A percentile compares a stretch with the other conserved stretches of the same genome.
Conservation (phyloP, 2,113 vertebrate species). For the Bungarus multicinctus region DNA sequence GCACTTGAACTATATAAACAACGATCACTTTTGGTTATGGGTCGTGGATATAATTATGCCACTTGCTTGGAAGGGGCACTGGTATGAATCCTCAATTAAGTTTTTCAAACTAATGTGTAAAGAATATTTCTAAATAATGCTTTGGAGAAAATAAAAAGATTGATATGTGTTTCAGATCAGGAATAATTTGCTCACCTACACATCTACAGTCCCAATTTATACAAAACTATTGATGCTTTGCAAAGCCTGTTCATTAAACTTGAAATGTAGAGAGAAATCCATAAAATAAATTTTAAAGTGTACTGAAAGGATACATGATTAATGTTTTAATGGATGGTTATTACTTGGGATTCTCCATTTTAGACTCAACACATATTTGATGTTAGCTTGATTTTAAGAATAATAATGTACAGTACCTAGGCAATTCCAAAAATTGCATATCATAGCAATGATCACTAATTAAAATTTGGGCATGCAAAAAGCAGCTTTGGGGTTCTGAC, state of each 20-base stretch:
- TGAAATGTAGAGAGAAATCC: not conserved
- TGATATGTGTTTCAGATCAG: not conserved
- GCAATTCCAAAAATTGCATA: not conserved
- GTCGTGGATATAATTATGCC: conserved; percentile 93
- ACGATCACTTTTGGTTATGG: conserved; percentile 92
- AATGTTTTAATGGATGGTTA: not conserved
- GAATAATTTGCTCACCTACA: not conserved
- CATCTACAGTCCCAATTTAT: not conserved
- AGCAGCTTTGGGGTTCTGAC: not conserved
- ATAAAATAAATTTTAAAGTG: not conserved
- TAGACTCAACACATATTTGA: not conserved
- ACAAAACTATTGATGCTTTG: not conserved
- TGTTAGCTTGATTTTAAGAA: not conserved
- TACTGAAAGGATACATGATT: not conserved
- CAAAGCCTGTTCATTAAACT: not conserved
- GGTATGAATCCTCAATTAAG: conserved; percentile 71
- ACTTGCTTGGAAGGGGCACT: conserved; percentile 96
- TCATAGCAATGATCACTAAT: not conserved
- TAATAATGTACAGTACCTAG: not conserved
- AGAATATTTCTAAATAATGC: not conserved
- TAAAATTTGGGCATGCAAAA: not conserved
- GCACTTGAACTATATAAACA: conserved; percentile 89
- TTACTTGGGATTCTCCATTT: not conserved
- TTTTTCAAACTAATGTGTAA: not conserved
- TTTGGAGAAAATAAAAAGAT: not conserved